Evolutionary conservation across 53 echinoderm and acorn worm species (phyloP).

Genomic region (Echinarachnius parma): DNA sequence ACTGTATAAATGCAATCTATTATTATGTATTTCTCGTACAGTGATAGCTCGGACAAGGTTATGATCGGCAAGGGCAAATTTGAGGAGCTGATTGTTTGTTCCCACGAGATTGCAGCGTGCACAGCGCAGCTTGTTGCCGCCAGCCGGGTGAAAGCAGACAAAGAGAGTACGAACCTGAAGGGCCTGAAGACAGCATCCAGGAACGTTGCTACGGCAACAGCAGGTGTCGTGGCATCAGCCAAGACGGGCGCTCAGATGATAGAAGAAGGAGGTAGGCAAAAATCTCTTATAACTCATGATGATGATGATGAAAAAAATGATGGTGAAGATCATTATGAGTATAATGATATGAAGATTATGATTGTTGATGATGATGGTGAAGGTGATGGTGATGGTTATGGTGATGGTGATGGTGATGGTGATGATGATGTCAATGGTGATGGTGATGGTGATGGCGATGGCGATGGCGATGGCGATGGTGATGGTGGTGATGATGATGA

Average conservation of each 20-base stretch:
- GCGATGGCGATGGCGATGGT: not conserved
- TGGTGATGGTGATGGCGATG: not conserved
- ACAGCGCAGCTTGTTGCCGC: slow-evolving; percentile 96
- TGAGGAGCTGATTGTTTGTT: slow-evolving; percentile 90
- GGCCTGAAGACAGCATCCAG: slow-evolving; percentile 66
- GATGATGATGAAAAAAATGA: too few relatives aligned
- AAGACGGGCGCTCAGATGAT: slow-evolving; percentile 93
- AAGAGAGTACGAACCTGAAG: slow-evolving; percentile 73
- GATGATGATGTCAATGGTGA: not conserved
- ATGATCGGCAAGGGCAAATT: slow-evolving; percentile 84
- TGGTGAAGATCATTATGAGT: not conserved
- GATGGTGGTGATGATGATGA: not conserved
- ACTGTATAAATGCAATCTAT: not conserved
- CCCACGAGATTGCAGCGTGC: slow-evolving; percentile 91
- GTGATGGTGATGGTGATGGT: not conserved
- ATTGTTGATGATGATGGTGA: slow-evolving; percentile 1
- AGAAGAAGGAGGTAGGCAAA: slow-evolving; percentile 74
- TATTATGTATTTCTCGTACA: slow-evolving; percentile 10
- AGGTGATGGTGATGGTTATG: not conserved
- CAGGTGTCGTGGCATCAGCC: slow-evolving; percentile 85
- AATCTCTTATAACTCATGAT: too few relatives aligned
- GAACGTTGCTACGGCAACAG: slow-evolving; percentile 77
- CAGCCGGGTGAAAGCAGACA: slow-evolving; percentile 78
- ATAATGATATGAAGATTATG: too few relatives aligned
- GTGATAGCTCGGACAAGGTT: slow-evolving; percentile 83